Percentiles rank a stretch among this genome's conserved stretches.
phyloP scores from a whole-genome alignment of 1,140 invertebrate genomes.

The Wiebesia pumilae region DNA sequence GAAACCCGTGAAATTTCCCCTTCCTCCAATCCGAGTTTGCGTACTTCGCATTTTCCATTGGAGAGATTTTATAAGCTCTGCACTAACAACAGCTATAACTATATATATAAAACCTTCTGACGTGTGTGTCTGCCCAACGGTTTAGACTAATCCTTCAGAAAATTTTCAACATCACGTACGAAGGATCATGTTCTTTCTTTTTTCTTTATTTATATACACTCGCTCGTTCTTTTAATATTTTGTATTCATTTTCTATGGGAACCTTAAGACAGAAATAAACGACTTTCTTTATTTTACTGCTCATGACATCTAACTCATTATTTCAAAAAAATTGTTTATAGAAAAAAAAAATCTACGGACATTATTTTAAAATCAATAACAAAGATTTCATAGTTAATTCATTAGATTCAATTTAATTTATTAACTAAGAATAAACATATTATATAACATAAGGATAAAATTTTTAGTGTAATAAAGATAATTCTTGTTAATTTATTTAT shows the following conservation, averaged over 20 bases:
- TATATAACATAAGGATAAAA: no score
- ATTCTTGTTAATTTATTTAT: no score
- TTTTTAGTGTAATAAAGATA: no score
- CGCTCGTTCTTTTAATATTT: neutral
- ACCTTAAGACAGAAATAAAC: neutral
- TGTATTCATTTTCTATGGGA: neutral
- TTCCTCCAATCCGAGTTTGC: neutral
- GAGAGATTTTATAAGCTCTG: slow-evolving; percentile 32
- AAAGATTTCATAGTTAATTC: no score
- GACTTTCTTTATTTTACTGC: neutral
- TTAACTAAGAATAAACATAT: no score
- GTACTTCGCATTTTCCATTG: slow-evolving; percentile 19
- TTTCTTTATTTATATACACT: neutral
- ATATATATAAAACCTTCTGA: neutral
- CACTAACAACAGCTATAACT: neutral
- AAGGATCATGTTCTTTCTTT: slow-evolving; percentile 13
- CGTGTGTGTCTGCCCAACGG: neutral
- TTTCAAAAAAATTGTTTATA: neutral
- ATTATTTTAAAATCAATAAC: no score
- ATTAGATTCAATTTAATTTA: no score
- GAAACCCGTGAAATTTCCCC: slow-evolving; percentile 24
- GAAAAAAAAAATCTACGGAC: neutral
- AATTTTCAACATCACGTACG: slow-evolving; percentile 36
- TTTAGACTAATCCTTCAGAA: slow-evolving; percentile 39
- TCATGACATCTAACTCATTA: neutral